Evolutionary conservation across 2,888 invertebrate species (phyloP), one percentile per base, ranked within the genome.

Genomic region (Globia sparganii): DNA sequence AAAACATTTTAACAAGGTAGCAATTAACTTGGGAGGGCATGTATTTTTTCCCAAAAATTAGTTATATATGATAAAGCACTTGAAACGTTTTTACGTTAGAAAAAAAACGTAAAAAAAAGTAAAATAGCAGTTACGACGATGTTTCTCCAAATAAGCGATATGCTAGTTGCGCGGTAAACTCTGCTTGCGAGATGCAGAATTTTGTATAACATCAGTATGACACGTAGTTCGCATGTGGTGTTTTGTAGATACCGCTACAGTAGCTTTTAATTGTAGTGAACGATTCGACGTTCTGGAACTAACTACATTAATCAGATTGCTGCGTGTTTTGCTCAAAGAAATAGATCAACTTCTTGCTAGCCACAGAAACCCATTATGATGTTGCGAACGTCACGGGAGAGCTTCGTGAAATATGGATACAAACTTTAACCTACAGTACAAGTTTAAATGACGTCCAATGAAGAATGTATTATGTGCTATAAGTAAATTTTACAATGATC

Each of bases 401-500:
- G 43, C 53, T 53, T 13, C 31, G 28, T 59, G 8, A 59, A 58
- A 59, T 28, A 18, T 31, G 8, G 18, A 31, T 28, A 28, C 28
- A 6, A 58, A 58, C 13, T n/a, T 53, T n/a, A 53, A 58, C 28
- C 13, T 11, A 59, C 18, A 28, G 5, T 3, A 67, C 5, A 46
- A 18, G 4, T 53, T 34, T n/a, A 75, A 56, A 65, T 1, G 21
- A 43, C 46, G n/a, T n/a, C 21, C 18, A 43, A 56, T 68, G 9
- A 28, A 18, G 4, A 64, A n/a, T 11, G 15, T 46, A 37, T 37
- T 40, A 56, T 67, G 8, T 6, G 18, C 8, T 62, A 31, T 37
- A 69, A 34, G 56, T 64, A 28, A 74, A 40, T 13, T 75, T 56
- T 21, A 66, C 15, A 59, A 84, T 21, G 49, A 75, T 58, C 28